Evolutionary conservation across 2,888 invertebrate species (phyloP).

Genomic region (Lepidocyrtoides sp.): DNA sequence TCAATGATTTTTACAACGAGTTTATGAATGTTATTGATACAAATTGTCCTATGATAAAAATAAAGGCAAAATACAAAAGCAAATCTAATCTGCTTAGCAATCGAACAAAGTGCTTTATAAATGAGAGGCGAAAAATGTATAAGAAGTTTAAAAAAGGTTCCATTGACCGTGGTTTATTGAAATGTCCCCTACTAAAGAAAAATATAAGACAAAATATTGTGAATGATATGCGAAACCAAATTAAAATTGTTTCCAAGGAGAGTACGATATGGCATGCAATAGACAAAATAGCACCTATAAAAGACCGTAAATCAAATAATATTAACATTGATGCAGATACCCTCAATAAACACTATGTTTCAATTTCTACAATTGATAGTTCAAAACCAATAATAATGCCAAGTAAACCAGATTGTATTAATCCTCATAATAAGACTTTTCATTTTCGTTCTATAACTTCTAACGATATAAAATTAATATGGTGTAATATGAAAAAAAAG

Average conservation of each 20-base stretch:
- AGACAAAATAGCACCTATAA: background rate
- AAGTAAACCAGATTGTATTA: background rate
- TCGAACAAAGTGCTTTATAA: background rate
- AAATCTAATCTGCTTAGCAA: background rate
- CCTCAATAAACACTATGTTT: conserved; percentile 1
- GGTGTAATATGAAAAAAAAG: background rate
- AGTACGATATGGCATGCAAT: background rate
- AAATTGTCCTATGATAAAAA: background rate
- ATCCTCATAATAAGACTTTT: background rate
- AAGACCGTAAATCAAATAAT: background rate
- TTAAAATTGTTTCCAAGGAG: background rate
- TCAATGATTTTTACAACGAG: background rate
- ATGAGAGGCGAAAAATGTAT: background rate
- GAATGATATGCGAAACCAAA: background rate
- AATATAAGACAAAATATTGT: background rate
- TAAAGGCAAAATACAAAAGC: no score
- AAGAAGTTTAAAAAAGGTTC: background rate
- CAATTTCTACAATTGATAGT: background rate
- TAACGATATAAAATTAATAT: background rate
- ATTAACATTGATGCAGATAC: background rate
- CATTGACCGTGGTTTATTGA: no score
- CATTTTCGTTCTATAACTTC: background rate
- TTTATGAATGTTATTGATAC: background rate
- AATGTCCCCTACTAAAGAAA: background rate
- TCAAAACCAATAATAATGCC: background rate